Conservation (phyloP, 1,140 invertebrate genomes). For the Parapsyche elsis region DNA sequence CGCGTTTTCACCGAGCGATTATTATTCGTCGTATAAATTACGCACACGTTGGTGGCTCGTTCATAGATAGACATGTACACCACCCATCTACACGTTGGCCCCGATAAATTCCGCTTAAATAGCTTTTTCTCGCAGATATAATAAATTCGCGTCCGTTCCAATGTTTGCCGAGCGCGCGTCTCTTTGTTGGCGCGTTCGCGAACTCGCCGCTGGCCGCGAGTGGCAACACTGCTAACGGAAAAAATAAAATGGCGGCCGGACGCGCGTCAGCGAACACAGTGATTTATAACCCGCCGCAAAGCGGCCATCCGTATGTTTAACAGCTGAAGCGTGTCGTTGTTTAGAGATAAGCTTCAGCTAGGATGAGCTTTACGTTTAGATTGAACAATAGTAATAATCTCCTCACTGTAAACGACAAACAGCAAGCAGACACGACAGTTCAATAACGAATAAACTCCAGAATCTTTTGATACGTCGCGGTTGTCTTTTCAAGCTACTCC, state of each 20-base stretch:
- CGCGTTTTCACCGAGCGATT: conserved; percentile 6
- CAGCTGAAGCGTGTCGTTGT: too few relatives aligned
- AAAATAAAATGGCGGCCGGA: conserved; percentile 14
- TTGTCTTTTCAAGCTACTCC: too few relatives aligned
- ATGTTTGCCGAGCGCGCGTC: conserved; percentile 5
- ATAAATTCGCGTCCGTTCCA: conserved; percentile 17
- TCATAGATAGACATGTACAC: too few relatives aligned
- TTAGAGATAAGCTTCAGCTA: too few relatives aligned
- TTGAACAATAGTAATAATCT: too few relatives aligned
- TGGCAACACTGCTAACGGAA: conserved; percentile 7
- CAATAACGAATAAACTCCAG: too few relatives aligned
- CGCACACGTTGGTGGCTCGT: not conserved
- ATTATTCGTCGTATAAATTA: conserved; percentile 25
- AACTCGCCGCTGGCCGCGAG: not conserved
- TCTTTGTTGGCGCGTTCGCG: not conserved
- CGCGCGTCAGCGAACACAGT: not conserved
- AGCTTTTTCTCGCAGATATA: conserved; percentile 14
- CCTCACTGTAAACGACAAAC: too few relatives aligned
- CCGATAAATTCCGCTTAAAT: conserved; percentile 33
- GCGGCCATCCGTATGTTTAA: too few relatives aligned
- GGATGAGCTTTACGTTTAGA: too few relatives aligned
- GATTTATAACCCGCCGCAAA: not conserved
- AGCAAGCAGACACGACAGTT: too few relatives aligned
- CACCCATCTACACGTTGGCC: not conserved
- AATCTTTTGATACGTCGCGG: too few relatives aligned